phyloP scores from a whole-genome alignment of 2,888 invertebrate species.

The Catocala nupta region DNA sequence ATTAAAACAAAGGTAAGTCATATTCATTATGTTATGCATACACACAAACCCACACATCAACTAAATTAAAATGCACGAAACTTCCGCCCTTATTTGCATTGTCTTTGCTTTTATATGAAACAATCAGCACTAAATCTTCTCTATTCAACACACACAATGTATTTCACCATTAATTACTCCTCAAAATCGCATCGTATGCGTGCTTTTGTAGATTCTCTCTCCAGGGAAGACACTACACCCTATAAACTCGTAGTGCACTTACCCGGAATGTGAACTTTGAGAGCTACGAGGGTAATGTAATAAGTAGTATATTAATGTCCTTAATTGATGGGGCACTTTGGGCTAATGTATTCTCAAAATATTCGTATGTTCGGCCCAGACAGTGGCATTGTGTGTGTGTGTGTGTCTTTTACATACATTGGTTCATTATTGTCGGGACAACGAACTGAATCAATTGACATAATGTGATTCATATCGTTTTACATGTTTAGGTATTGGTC shows the following conservation, averaged over 20 bases:
- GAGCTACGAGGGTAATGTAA: conserved; percentile 40
- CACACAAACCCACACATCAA: no score
- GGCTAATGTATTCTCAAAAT: conserved; percentile 35
- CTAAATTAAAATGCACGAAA: no score
- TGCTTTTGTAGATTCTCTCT: conserved; percentile 8
- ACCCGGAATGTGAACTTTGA: conserved; percentile 19
- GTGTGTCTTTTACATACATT: no score
- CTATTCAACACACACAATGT: background rate
- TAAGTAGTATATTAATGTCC: conserved; percentile 46
- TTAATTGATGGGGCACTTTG: conserved; percentile 34
- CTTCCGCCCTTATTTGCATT: no score
- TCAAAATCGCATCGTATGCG: conserved; percentile 12
- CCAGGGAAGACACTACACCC: conserved; percentile 3
- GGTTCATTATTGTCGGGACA: background rate
- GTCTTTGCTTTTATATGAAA: no score
- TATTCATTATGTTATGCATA: background rate
- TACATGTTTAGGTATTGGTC: background rate
- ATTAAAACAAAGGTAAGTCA: conserved; percentile 78
- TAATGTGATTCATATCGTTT: conserved; percentile 7
- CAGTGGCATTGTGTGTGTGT: no score
- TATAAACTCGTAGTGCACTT: background rate
- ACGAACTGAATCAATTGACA: conserved; percentile 2
- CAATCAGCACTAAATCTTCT: background rate
- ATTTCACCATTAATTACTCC: conserved; percentile 2
- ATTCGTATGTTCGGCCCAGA: background rate